phyloP scores from a whole-genome alignment of 1,140 invertebrate genomes.

The Elysia chlorotica region DNA sequence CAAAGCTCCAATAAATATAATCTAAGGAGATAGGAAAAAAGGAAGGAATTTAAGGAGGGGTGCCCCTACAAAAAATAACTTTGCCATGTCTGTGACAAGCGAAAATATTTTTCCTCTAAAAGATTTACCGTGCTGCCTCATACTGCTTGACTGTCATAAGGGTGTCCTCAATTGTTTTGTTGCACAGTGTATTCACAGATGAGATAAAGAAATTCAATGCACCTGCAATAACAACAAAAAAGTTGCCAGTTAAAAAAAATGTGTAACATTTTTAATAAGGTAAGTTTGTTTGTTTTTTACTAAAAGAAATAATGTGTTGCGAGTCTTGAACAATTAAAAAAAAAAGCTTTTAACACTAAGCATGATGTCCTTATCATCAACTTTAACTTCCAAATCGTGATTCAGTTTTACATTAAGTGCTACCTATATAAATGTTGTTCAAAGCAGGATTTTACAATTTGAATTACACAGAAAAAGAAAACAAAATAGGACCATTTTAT shows the following conservation, averaged over 20 bases:
- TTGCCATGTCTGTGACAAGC: too few species aligned
- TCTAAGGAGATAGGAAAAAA: too few species aligned
- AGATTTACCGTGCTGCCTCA: slow-evolving; percentile 80
- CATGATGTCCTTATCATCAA: too few species aligned
- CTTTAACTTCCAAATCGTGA: too few species aligned
- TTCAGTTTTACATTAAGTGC: too few species aligned
- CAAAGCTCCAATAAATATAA: too few species aligned
- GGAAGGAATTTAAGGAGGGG: too few species aligned
- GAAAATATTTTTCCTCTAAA: background rate
- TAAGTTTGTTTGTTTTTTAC: background rate
- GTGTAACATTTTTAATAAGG: background rate
- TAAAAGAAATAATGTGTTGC: background rate
- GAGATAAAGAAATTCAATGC: slow-evolving; percentile 96
- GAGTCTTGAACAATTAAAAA: background rate
- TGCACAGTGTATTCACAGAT: slow-evolving; percentile 91
- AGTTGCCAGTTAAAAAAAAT: slow-evolving; percentile 14
- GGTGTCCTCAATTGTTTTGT: slow-evolving; percentile 97
- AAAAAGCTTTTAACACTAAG: background rate
- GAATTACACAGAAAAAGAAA: too few species aligned
- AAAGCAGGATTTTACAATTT: too few species aligned
- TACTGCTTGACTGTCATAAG: slow-evolving; percentile 90
- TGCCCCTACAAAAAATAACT: too few species aligned
- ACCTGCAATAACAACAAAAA: slow-evolving; percentile 51
- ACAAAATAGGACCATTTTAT: too few species aligned
- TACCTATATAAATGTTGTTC: too few species aligned